phyloP scores from a whole-genome alignment of 2,888 invertebrate genomes.

The Oligia strigilis region DNA sequence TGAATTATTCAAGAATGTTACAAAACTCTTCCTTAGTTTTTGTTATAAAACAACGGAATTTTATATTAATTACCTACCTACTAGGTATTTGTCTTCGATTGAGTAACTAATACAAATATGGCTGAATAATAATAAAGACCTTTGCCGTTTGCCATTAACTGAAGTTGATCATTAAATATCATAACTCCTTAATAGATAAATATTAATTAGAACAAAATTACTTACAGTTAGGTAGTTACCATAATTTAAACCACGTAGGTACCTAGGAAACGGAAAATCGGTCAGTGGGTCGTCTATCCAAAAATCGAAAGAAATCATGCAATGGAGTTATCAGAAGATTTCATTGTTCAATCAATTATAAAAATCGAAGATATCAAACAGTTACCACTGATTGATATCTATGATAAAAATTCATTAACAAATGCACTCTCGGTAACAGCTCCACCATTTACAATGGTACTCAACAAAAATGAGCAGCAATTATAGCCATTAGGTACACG shows the following conservation, averaged over 20 bases:
- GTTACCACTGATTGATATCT: constrained; percentile 10
- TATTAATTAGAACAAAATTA: constrained; percentile 27
- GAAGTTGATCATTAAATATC: constrained; percentile 32
- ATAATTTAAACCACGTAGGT: constrained; percentile 10
- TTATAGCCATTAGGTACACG: constrained; percentile 39
- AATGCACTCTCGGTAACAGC: constrained; percentile 6
- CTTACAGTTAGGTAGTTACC: not conserved
- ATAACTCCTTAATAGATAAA: constrained; percentile 16
- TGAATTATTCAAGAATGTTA: not conserved
- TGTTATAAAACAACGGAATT: constrained; percentile 18
- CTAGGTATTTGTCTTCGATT: constrained; percentile 7
- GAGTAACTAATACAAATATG: constrained; percentile 39
- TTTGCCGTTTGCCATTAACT: constrained; percentile 30
- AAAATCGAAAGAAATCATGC: not conserved
- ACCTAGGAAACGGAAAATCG: not conserved
- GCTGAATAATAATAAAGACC: constrained; percentile 15
- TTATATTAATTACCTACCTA: constrained; percentile 11
- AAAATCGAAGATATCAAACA: constrained; percentile 16
- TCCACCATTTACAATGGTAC: not conserved
- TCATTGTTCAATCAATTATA: constrained; percentile 11
- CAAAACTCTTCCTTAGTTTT: constrained; percentile 35
- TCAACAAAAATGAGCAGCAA: constrained; percentile 33
- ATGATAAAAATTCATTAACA: constrained; percentile 6
- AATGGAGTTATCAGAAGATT: not conserved
- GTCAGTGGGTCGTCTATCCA: no score